These are phyloP conservation scores for Spicauda simplicius DNA, from an alignment of 2,888 invertebrate genomes.

Conservation along the genomic window DNA sequence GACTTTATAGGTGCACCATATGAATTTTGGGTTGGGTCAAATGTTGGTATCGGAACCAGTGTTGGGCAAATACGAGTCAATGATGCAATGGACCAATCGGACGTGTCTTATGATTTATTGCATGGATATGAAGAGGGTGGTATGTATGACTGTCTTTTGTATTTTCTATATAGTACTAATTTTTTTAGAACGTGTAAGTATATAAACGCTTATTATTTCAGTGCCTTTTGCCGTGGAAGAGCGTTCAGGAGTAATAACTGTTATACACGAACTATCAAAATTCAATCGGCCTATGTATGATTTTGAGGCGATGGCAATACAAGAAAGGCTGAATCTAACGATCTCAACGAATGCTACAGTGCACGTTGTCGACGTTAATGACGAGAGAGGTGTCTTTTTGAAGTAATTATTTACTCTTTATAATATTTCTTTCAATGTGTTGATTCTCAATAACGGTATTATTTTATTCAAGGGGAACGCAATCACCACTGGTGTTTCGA, in stretches of 20 bases:
- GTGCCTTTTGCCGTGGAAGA: constrained; percentile 97
- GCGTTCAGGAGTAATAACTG: constrained; percentile 93
- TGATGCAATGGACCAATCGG: constrained; percentile 87
- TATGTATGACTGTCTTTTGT: constrained; percentile 49
- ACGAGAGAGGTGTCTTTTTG: constrained; percentile 87
- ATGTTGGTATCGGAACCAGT: constrained; percentile 93
- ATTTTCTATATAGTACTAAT: background rate
- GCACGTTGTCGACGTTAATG: constrained; percentile 91
- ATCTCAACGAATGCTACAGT: constrained; percentile 93
- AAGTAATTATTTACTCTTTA: constrained; percentile 68
- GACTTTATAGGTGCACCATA: constrained; percentile 94
- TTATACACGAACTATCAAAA: constrained; percentile 89
- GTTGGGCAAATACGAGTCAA: constrained; percentile 93
- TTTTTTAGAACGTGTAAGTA: background rate
- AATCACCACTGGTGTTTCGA: constrained; percentile 89
- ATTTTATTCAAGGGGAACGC: constrained; percentile 85
- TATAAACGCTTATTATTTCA: constrained; percentile 59
- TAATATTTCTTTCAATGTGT: constrained; percentile 33
- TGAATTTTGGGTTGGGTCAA: constrained; percentile 96
- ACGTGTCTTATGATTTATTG: constrained; percentile 90
- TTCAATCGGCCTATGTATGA: constrained; percentile 89
- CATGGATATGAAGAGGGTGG: constrained; percentile 95
- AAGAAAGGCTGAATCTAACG: constrained; percentile 85
- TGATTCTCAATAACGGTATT: constrained; percentile 44
- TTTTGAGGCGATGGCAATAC: constrained; percentile 92